These are phyloP conservation scores for Sphenopsis melanotis DNA, from an alignment of 2,797 vertebrate genomes.

Conservation along the genomic window DNA sequence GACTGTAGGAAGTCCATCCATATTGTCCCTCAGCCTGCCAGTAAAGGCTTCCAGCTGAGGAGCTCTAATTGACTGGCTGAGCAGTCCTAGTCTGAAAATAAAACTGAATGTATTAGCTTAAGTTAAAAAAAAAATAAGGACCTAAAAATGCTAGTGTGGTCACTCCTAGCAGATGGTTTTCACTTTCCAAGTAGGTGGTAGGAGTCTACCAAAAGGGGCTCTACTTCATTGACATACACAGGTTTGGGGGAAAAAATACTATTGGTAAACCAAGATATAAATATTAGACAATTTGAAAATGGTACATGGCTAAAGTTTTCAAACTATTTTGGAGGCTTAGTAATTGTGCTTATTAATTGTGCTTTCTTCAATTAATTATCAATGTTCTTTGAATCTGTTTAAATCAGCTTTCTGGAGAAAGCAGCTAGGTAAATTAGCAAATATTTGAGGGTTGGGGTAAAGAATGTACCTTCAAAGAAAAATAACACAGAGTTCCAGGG, in stretches of 20 bases:
- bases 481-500: background rate
- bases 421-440: background rate
- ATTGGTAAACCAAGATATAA: fast-evolving
- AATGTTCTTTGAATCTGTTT: background rate
- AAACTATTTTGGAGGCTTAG: background rate
- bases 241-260: background rate
- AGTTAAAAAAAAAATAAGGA: background rate
- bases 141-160: background rate
- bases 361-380: background rate
- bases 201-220: background rate
- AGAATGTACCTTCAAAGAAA: background rate
- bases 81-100: background rate
- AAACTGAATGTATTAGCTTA: background rate
- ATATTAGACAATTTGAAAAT: background rate
- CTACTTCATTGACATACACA: background rate
- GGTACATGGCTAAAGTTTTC: background rate
- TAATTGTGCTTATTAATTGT: background rate
- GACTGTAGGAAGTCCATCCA: fast-evolving
- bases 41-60: background rate
- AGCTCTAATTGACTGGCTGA: background rate
- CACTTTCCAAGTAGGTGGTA: background rate
- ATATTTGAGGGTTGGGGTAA: background rate
- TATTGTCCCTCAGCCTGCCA: background rate
- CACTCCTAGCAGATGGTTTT: background rate
- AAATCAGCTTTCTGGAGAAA: background rate